Evolutionary conservation across 2,113 vertebrate genomes (phyloP).

Genomic region (Hydrolagus affinis): DNA sequence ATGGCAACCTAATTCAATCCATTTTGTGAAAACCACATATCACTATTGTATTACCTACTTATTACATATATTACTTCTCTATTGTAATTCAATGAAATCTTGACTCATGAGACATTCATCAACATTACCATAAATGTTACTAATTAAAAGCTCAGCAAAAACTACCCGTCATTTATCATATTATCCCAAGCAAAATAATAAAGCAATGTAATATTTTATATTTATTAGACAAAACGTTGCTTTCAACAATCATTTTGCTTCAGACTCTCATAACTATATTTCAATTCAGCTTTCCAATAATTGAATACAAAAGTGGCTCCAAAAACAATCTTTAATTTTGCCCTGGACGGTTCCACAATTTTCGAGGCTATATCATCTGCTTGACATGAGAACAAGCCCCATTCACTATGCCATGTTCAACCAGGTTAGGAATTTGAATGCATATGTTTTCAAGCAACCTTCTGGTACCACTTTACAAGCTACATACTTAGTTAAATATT

Average conservation of each 20-base stretch:
- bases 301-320: no score
- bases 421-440: no score
- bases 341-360: no score
- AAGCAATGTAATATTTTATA: slow-evolving; percentile 12
- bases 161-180: neutral
- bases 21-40: neutral
- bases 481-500: no score
- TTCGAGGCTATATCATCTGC: no score
- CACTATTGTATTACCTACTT: slow-evolving; percentile 9
- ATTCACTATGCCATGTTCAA: no score
- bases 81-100: neutral
- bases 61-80: slow-evolving; percentile 19
- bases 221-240: neutral
- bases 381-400: no score
- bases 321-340: no score
- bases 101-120: slow-evolving; percentile 18
- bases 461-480: no score
- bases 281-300: no score
- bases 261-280: neutral
- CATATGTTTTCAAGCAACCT: no score
- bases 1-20: slow-evolving; percentile 15
- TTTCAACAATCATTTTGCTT: neutral
- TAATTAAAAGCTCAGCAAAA: slow-evolving; percentile 25
- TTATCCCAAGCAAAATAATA: neutral
- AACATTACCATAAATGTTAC: neutral